Base-by-base conservation (phyloP, 2,888 invertebrate genomes). In the Sycophila texana region DNA sequence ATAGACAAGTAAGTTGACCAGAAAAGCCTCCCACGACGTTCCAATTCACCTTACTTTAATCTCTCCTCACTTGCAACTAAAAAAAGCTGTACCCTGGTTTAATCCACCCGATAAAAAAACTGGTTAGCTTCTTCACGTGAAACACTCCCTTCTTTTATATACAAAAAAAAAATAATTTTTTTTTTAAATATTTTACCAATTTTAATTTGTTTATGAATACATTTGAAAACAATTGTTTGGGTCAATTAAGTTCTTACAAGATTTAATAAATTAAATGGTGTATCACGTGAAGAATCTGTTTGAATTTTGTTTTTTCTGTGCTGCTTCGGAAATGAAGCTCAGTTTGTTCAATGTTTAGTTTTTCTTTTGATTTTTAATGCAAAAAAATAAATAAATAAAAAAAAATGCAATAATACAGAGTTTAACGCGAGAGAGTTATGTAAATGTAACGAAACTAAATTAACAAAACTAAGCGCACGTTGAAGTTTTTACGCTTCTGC, bases 381-480 rank as follows among this genome's bases (percentile, higher is more conserved):
- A n/a, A n/a, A n/a, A 77, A 22, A 12, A 55, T 26, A 26, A 26
- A n/a, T n/a, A 2, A 26, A 26, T 26, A 26, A 26, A 16, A 55
- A 39, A 4, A 39, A 39, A 39, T 4, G 39, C 39, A 7, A 30
- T 30, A 30, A 30, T 39, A 39, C 4, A 3, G 39, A 39, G 5
- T 39, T 61, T 72, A 80, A 74, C 65, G 53, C 7, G 65, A 68
- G 49, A 63, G 20, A 47, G 1, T 61, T 18, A n/a, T 2, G 53
- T 39, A 39, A 2, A 39, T 39, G 66, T 74, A 77, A 74, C 49
- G 3, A n/a, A n/a, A n/a, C n/a, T n/a, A n/a, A n/a, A 77, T 72
- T 80, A 81, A 75, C 67, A 78, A 78, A 39, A 39, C 58, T 26
- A 13, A 77, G 65, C 61, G 78, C 78, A 77, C 74, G 74, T 30